These are phyloP conservation scores for Sycophaga agraensis DNA, from an alignment of 1,140 invertebrate species.

Conservation along the genomic window DNA sequence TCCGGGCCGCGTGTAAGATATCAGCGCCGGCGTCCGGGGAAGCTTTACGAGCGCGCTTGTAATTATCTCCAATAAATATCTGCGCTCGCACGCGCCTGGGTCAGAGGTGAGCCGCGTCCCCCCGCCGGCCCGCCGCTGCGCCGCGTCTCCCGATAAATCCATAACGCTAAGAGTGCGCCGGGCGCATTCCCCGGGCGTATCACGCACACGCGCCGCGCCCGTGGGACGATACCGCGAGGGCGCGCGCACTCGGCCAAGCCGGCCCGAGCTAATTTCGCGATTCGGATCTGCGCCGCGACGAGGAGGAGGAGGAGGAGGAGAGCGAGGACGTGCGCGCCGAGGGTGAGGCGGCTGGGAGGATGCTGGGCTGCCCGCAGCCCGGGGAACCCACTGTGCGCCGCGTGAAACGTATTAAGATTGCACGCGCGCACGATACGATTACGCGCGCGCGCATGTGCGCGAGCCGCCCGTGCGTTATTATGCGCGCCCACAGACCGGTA, in stretches of 20 bases:
- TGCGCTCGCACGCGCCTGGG: constrained; percentile 45
- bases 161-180: constrained; percentile 44
- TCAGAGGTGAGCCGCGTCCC: constrained; percentile 47
- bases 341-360: not conserved
- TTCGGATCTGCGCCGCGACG: constrained; percentile 35
- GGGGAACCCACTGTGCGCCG: constrained; percentile 23
- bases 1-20: constrained; percentile 43
- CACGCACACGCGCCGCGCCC: not conserved
- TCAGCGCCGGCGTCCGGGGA: constrained; percentile 44
- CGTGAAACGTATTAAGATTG: constrained; percentile 31
- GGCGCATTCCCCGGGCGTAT: not conserved
- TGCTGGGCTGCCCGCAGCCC: not conserved
- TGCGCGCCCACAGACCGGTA: not conserved
- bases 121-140: constrained; percentile 38
- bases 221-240: too few relatives aligned
- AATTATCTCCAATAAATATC: constrained; percentile 61
- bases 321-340: not conserved
- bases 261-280: constrained; percentile 40
- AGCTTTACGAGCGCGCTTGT: constrained; percentile 56
- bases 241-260: not conserved
- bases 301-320: not conserved
- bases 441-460: not conserved
- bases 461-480: constrained; percentile 10
- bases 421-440: constrained; percentile 13
- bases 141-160: constrained; percentile 49